Base-by-base conservation (phyloP, 2,888 invertebrate genomes). In the Trileptium ribeirensis region DNA sequence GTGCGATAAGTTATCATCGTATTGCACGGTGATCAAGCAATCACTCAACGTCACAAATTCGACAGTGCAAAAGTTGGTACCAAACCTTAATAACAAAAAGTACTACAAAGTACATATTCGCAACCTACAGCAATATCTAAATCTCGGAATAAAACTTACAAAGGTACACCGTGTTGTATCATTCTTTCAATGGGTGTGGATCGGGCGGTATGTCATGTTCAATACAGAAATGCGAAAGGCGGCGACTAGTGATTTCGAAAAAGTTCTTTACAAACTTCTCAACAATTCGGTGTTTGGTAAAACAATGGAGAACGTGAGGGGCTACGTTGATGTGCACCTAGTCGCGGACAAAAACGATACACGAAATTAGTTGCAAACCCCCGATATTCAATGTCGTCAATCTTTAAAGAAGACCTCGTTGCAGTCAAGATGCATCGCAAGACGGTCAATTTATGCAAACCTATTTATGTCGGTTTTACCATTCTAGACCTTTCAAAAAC, bases 271-370 rank as follows among this genome's bases (percentile, higher is more conserved):
- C 31, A 70, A 36, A 36, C n/a, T 88, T 33, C 86, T 88, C 86
- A 88, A 88, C 81, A 89, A 89, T 83, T 81, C 85, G 2, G 86
- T 87, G 29, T 89, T 86, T 84, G 87, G 88, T 1, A 90, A 89
- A 85, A 88, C 88, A 0, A 89, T 89, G 87, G 89, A 89, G 84
- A 89, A 90, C 85, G 87, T 89, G 19, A 83, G 87, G 39, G 89
- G 89, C 70, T 84, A 86, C 77, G 84, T 86, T n/a, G 86, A 88
- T 83, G 85, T 91, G 0, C 79, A 83, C 34, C 77, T 88, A 29
- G 83, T 84, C n/a, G 31, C 74, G 8, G 8, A 19, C n/a, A n/a
- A 70, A 70, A 36, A 70, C 19, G 31, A 70, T 19, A 15, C 8
- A 15, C 8, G n/a, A 70, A 70, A 70, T n/a, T 70, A 19, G 74